Percentiles rank a stretch among this genome's conserved stretches.
Conservation (phyloP, 2,797 vertebrate genomes). For the Limnodromus scolopaceus region DNA sequence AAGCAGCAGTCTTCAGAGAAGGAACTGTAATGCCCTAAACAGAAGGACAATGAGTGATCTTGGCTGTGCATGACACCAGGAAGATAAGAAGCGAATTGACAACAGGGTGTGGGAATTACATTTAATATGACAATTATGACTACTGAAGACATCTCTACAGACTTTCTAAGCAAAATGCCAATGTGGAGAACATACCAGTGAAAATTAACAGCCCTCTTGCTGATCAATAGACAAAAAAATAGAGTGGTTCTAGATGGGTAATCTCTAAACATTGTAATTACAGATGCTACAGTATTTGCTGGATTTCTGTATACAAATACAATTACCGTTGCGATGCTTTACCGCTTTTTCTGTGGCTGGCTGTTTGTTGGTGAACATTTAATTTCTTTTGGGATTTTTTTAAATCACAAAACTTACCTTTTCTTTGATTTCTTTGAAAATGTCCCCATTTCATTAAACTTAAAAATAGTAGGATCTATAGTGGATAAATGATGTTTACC, state of each 20-base stretch:
- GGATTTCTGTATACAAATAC: no score
- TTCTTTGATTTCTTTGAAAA: not conserved
- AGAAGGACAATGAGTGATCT: not conserved
- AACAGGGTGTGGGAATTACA: slow-evolving; percentile 36
- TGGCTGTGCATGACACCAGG: not conserved
- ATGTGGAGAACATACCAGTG: not conserved
- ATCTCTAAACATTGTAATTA: not conserved
- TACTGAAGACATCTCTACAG: not conserved
- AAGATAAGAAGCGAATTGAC: slow-evolving; percentile 49
- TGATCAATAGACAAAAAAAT: slow-evolving; percentile 28
- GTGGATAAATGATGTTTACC: not conserved
- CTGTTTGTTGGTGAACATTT: not conserved
- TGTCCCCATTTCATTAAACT: not conserved
- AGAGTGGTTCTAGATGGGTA: slow-evolving; percentile 3
- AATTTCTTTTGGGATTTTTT: not conserved
- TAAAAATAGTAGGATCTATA: not conserved
- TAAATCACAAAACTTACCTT: not conserved
- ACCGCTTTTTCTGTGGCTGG: not conserved
- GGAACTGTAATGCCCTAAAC: not conserved
- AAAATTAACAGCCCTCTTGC: slow-evolving; percentile 25
- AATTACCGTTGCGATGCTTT: slow-evolving; percentile 26
- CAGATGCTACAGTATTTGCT: no score
- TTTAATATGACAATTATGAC: slow-evolving; percentile 1
- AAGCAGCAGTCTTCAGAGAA: not conserved
- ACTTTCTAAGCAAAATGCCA: slow-evolving; percentile 32